These are phyloP conservation scores for Plecotus auritus DNA, from an alignment of 2,113 vertebrate species.

Conservation along the genomic window DNA sequence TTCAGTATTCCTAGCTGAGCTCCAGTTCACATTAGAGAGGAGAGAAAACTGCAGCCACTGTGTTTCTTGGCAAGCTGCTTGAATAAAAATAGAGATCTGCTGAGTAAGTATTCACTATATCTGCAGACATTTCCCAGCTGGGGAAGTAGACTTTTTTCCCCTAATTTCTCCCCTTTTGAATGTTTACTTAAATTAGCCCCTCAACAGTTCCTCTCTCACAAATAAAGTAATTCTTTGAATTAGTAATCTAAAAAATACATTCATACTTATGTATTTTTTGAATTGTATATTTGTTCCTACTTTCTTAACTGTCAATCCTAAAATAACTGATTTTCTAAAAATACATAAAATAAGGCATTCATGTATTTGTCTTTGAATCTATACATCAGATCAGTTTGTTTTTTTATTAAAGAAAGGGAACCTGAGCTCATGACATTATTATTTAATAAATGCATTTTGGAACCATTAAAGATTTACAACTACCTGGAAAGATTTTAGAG, in stretches of 20 bases:
- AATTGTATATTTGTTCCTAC: slow-evolving; percentile 19
- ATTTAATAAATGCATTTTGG: background rate
- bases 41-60: slow-evolving; percentile 70
- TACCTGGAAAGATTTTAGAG: background rate
- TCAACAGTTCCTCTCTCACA: background rate
- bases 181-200: slow-evolving; percentile 66
- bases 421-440: background rate
- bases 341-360: background rate
- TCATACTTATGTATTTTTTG: background rate
- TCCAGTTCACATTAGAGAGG: slow-evolving; percentile 43
- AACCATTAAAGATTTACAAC: slow-evolving; percentile 14
- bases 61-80: slow-evolving; percentile 73
- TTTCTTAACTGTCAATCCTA: slow-evolving; percentile 35
- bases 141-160: slow-evolving; percentile 34
- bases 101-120: slow-evolving; percentile 71
- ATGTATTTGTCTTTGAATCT: background rate
- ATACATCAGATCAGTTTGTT: background rate
- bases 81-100: slow-evolving; percentile 75
- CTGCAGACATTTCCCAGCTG: slow-evolving; percentile 71
- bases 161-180: slow-evolving; percentile 54
- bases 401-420: slow-evolving; percentile 5
- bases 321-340: slow-evolving; percentile 34
- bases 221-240: slow-evolving; percentile 11
- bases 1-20: slow-evolving; percentile 58
- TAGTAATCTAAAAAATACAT: slow-evolving; percentile 50